A percentile compares a stretch with the other conserved stretches of the same genome.
phyloP scores from a whole-genome alignment of 2,797 vertebrate genomes.

The Sternarchorhynchus goeldii region DNA sequence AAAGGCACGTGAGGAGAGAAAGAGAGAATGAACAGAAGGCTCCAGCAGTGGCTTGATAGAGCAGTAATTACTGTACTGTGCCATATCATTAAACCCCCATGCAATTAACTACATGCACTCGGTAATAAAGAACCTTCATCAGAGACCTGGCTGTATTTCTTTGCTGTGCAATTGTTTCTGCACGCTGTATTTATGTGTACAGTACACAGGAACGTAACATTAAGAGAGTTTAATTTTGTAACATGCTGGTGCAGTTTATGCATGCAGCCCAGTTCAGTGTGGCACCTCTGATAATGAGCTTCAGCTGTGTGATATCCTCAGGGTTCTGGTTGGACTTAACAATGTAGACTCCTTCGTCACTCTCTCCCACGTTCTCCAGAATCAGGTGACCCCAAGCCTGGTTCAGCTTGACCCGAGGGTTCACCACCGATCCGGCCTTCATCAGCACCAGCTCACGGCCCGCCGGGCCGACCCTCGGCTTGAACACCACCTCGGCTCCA shows the following conservation, averaged over 20 bases:
- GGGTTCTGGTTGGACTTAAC: slow-evolving; percentile 62
- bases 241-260: too few relatives aligned
- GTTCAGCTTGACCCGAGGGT: slow-evolving; percentile 64
- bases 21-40: slow-evolving; percentile 37
- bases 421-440: slow-evolving; percentile 46
- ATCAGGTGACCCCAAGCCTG: slow-evolving; percentile 63
- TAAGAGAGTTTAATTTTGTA: too few relatives aligned
- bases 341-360: slow-evolving; percentile 75
- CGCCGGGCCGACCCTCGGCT: slow-evolving; percentile 36
- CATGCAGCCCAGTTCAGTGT: too few relatives aligned
- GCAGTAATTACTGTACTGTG: slow-evolving; percentile 47
- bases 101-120: slow-evolving; percentile 48
- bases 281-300: slow-evolving; percentile 75
- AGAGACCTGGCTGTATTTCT: neutral
- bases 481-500: slow-evolving; percentile 63
- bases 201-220: too few relatives aligned
- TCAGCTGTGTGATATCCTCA: slow-evolving; percentile 52
- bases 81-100: slow-evolving; percentile 46
- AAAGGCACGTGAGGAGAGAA: slow-evolving; percentile 15
- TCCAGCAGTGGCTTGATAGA: slow-evolving; percentile 53
- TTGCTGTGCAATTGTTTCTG: neutral
- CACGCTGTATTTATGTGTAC: neutral
- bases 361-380: slow-evolving; percentile 69
- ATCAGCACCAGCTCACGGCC: slow-evolving; percentile 60
- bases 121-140: slow-evolving; percentile 54